Evolutionary conservation across 1,140 invertebrate genomes (phyloP), one percentile per base, ranked within the genome.

Genomic region (Cylas formicarius): DNA sequence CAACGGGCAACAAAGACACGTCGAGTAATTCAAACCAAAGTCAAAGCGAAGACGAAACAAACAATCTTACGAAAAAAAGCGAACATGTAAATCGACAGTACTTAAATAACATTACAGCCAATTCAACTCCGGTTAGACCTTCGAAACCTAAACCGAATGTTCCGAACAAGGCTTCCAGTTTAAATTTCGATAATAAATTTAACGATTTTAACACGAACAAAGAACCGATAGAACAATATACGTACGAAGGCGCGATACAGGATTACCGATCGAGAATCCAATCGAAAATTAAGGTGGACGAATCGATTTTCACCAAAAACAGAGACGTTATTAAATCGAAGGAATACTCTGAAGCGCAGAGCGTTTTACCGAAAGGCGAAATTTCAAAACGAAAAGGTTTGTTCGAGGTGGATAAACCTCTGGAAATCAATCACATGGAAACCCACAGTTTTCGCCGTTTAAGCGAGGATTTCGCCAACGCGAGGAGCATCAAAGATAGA

Each of bases 201-300:
- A 24, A 23, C n/a, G 50, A 55, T 28, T 27, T 32, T 28, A 49
- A 54, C 10, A 39, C 23, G 4, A 77, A 73, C 55, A 78, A 76
- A 11, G 72, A 74, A 1, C 74, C 78, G 53, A 72, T 74, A 3
- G 78, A 83, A 48, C 85, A 89, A 59, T 90, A 89, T 63, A 88
- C 85, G 1, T 90, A 87, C 62, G 86, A 90, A 63, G 79, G 84
- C 49, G 86, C 86, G 44, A 89, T 89, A 48, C 82, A 86, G 55
- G 81, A 81, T 45, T 89, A 90, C 60, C 82, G 86, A 41, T 84
- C 77, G 44, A 77, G 76, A 57, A 84, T 81, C 44, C 55, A 56
- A 50, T 72, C 72, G 29, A 78, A 70, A 58, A 82, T 56, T 40
- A 57, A 62, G 26, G 34, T 60, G 3, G 56, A 63, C 24, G 55